Evolutionary conservation across 2,797 vertebrate species (phyloP), one percentile per base, ranked within the genome.

Genomic region (Picus viridis): DNA sequence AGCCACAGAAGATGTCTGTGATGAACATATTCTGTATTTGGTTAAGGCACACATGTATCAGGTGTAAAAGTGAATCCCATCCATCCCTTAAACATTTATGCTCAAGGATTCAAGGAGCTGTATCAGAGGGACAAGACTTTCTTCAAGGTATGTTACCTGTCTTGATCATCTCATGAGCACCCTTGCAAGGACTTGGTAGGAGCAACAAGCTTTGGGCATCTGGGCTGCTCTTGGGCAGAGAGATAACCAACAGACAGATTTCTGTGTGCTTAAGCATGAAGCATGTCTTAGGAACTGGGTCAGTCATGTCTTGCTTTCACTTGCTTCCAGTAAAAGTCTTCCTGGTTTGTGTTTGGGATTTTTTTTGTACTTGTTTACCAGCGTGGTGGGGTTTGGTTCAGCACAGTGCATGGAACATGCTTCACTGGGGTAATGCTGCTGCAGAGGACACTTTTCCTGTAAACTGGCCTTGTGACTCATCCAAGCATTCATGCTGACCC

Each of bases 391-490:
- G 73, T 88, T 89, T 79, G n/a, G 84, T 94, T 83, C 76, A 90
- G 71, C 27, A 51, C 27, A 89, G 92, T 89, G 94, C 77, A 74
- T 73, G 64, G 61, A 86, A 62, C 36, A 70, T 68, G 47, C 76
- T 94, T 92, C 80, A 53, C 83, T 94, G 43, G 89, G 34, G 41
- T 73, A 71, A 64, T 89, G 36, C 74, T 90, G 74, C 85, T 90
- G 71, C 75, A 77, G 59, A 91, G 90, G 75, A 95, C 65, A 59
- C 54, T 93, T 88, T 96, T 96, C 90, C 90, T 93, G 95, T 94
- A 94, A 96, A 95, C 82, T 71, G 64, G 74, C 87, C 71, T 79
- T 82, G 68, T 95, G 93, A 95, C 92, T 96, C 93, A 96, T 5
- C 73, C 89, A 95, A 90, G 80, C 85, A 93, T 94, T 89, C 86